A percentile compares a stretch with the other conserved stretches of the same genome.
phyloP scores from a whole-genome alignment of 1,140 invertebrate species.

The Hormaphis cornu region DNA sequence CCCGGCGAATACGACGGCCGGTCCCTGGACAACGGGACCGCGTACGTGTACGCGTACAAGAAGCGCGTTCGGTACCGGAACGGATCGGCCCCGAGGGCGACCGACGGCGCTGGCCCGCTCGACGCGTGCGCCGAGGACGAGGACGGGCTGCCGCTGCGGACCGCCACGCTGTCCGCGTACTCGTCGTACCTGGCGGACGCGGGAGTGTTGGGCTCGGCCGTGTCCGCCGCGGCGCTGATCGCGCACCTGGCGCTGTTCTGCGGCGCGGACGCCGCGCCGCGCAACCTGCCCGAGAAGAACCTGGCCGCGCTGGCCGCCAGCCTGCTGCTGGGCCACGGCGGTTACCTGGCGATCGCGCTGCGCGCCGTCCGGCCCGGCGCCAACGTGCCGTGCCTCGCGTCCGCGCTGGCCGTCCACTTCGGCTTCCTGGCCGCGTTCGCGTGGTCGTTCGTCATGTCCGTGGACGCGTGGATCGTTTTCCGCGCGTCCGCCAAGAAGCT shows the following conservation, averaged over 20 bases:
- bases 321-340: constrained; percentile 2
- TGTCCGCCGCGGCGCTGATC: neutral
- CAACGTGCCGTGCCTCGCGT: neutral
- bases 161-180: neutral
- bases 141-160: neutral
- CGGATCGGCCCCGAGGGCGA: neutral
- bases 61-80: neutral
- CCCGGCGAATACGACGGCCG: neutral
- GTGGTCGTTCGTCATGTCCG: constrained; percentile 28
- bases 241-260: neutral
- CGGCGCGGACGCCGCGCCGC: neutral
- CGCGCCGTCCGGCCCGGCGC: neutral
- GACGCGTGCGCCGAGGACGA: neutral
- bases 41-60: constrained; percentile 11
- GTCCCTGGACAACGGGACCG: neutral
- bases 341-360: neutral
- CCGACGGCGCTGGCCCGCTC: neutral
- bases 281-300: constrained; percentile 8
- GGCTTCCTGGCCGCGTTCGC: constrained; percentile 25
- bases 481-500: neutral
- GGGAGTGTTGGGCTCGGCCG: neutral
- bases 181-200: neutral
- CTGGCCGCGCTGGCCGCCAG: neutral
- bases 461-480: constrained; percentile 16
- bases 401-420: neutral